phyloP scores from a whole-genome alignment of 1,140 invertebrate genomes.

The Ctenoplectra terminalis region DNA sequence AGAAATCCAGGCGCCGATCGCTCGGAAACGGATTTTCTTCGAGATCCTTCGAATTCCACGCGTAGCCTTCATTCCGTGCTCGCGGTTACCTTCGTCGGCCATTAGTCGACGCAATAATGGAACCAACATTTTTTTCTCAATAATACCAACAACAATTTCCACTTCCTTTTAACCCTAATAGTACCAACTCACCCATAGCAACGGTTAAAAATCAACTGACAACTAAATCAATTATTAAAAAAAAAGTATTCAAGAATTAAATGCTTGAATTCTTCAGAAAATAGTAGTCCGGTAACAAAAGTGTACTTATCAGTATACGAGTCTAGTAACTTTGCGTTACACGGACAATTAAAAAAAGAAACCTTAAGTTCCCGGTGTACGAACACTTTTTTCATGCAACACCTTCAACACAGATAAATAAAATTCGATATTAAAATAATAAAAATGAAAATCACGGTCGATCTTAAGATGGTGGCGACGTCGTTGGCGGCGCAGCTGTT shows the following conservation, averaged over 20 bases:
- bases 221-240: no score
- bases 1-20: slow-evolving; percentile 31
- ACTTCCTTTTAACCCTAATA: background rate
- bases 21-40: slow-evolving; percentile 39
- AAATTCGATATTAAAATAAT: no score
- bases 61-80: slow-evolving; percentile 37
- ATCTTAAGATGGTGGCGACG: slow-evolving; percentile 3
- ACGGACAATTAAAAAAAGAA: no score
- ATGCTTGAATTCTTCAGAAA: no score
- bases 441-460: background rate
- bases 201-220: background rate
- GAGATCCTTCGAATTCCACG: slow-evolving; percentile 46
- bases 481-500: slow-evolving; percentile 39
- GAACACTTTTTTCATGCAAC: no score
- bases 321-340: no score
- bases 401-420: no score
- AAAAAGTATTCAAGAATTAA: no score
- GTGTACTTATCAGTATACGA: no score
- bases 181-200: background rate
- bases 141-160: slow-evolving; percentile 4
- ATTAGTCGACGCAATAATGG: slow-evolving; percentile 39
- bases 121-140: slow-evolving; percentile 18
- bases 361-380: no score
- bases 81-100: slow-evolving; percentile 30
- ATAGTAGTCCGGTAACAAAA: no score